Evolutionary conservation across 2,888 invertebrate species (phyloP), one percentile per base, ranked within the genome.

Genomic region (Schrankia costaestrigalis): DNA sequence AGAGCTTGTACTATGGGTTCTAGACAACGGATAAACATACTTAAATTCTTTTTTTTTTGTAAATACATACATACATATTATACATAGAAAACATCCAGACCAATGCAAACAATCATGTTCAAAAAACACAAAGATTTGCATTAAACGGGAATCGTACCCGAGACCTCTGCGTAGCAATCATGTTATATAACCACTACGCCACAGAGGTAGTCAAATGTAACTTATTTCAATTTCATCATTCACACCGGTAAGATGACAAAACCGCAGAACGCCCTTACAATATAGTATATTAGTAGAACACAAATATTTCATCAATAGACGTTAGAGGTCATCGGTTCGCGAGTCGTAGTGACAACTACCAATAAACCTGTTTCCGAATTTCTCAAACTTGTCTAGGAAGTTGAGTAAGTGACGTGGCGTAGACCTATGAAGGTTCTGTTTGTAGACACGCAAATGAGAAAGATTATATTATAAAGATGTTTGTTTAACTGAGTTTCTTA

Each of bases 231-330:
- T 46, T 47, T 9, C 31, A 22, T 24, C 10, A 42, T 21, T 11
- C 21, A 11, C 8, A n/a, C n/a, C 41, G 27, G 19, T 31, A 17
- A 23, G 26, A 34, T 17, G 19, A 11, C 15, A 9, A 25, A 26
- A 33, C 35, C 14, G 9, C 11, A 14, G 29, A 10, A 32, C 8
- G 37, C 35, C 35, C 37, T 43, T 46, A 31, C 11, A 36, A 36
- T 42, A 33, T 36, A 42, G 36, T 21, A 33, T 24, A 26, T 22
- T 26, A 13, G 29, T 35, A 24, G 15, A 11, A 3, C 18, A 35
- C 35, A 9, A 6, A 31, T 10, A 38, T 51, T 47, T 30, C 43
- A 36, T 43, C 47, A 46, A 38, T 15, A n/a, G n/a, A n/a, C n/a
- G 23, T 29, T 37, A 10, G 14, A 26, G 13, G 23, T 17, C 39